A percentile compares a stretch with the other conserved stretches of the same genome.
phyloP scores from a whole-genome alignment of 2,797 vertebrate genomes.

The Phalanger gymnotis region DNA sequence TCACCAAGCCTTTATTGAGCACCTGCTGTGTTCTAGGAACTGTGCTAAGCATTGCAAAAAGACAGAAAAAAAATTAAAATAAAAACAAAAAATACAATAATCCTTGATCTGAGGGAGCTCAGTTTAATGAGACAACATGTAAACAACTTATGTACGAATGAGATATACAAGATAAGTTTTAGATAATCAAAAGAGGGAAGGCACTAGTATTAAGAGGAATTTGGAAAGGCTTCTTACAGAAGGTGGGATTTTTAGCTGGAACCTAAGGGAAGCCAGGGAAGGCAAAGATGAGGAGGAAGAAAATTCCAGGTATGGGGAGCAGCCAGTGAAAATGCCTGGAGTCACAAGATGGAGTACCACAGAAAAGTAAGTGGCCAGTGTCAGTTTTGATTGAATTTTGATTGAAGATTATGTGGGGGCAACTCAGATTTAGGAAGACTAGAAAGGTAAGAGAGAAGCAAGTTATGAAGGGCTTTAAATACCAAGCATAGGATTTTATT shows the following conservation, averaged over 20 bases:
- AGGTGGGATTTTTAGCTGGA: not conserved
- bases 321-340: not conserved
- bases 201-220: not conserved
- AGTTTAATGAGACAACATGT: not conserved
- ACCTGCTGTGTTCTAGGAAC: not conserved
- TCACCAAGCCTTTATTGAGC: not conserved
- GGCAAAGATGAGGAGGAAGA: not conserved
- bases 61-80: too few species aligned
- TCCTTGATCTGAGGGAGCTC: not conserved
- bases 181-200: not conserved
- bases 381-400: not conserved
- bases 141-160: not conserved
- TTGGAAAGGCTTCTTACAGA: not conserved
- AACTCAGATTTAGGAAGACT: not conserved
- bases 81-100: not conserved
- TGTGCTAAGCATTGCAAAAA: not conserved
- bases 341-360: not conserved
- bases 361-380: not conserved
- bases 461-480: not conserved
- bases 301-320: not conserved
- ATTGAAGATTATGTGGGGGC: not conserved
- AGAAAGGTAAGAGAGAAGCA: not conserved
- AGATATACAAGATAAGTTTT: not conserved
- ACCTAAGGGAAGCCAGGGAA: not conserved
- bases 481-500: not conserved